These are phyloP conservation scores for Bufo gargarizans DNA, from an alignment of 2,113 vertebrate genomes.

Conservation along the genomic window DNA sequence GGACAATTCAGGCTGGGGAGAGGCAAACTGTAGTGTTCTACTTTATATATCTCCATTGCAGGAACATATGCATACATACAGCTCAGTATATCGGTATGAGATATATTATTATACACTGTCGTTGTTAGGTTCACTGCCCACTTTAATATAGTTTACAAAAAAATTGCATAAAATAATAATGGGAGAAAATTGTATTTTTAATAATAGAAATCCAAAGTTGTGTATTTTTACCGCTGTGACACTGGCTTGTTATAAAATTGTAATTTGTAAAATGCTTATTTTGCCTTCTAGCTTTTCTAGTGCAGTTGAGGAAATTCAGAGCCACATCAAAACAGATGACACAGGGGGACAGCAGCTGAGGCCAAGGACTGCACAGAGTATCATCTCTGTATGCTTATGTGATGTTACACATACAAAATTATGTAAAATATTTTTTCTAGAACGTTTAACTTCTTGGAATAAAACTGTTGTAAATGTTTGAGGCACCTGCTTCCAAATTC, in stretches of 20 bases:
- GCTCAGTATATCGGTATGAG: too few species aligned
- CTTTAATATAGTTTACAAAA: too few species aligned
- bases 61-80: too few species aligned
- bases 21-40: too few species aligned
- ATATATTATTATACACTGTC: too few species aligned
- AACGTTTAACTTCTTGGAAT: background rate
- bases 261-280: background rate
- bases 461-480: background rate
- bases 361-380: slow-evolving; percentile 60
- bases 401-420: slow-evolving; percentile 60
- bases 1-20: too few species aligned
- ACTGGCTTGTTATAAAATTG: background rate
- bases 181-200: too few species aligned
- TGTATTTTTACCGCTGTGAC: background rate
- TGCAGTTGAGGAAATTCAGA: slow-evolving; percentile 84
- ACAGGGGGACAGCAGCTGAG: slow-evolving; percentile 55
- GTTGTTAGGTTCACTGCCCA: too few species aligned
- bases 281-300: slow-evolving; percentile 81
- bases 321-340: slow-evolving; percentile 57
- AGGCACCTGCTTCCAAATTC: background rate
- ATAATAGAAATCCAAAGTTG: too few species aligned
- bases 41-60: too few species aligned
- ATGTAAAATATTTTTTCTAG: slow-evolving; percentile 24
- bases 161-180: too few species aligned
- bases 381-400: slow-evolving; percentile 61